These are phyloP conservation scores for Aleiodes leptofemur DNA, from an alignment of 2,888 invertebrate genomes.

Conservation along the genomic window DNA sequence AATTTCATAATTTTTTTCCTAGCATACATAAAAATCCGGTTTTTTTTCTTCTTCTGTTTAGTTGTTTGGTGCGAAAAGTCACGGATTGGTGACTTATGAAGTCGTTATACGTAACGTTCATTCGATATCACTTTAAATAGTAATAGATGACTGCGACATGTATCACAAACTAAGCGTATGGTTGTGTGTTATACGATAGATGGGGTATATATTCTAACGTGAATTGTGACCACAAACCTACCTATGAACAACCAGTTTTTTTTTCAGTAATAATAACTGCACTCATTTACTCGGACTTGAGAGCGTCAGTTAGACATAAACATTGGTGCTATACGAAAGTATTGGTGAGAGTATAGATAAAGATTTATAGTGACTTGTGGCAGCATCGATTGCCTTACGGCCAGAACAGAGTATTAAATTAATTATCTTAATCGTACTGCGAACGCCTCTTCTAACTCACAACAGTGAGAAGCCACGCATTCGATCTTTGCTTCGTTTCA, in stretches of 20 bases:
- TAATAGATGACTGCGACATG: constrained; percentile 28
- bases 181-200: background rate
- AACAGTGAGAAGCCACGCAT: constrained; percentile 19
- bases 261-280: constrained; percentile 44
- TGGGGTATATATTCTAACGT: constrained; percentile 10
- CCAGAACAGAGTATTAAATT: constrained; percentile 64
- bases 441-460: constrained; percentile 61
- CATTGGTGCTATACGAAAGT: background rate
- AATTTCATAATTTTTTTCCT: background rate
- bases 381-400: constrained; percentile 50
- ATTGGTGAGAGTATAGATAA: constrained; percentile 20
- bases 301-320: constrained; percentile 11
- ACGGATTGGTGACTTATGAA: constrained; percentile 54
- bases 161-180: constrained; percentile 17
- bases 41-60: constrained; percentile 19
- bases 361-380: constrained; percentile 53
- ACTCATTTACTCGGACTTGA: constrained; percentile 41
- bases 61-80: constrained; percentile 37
- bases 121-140: constrained; percentile 48
- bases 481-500: background rate
- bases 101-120: constrained; percentile 52
- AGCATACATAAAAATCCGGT: constrained; percentile 22
- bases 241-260: constrained; percentile 42
- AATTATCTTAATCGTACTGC: constrained; percentile 69
- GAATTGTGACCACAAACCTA: constrained; percentile 35